These are phyloP conservation scores for Rhynchophorus ferrugineus DNA, from an alignment of 1,140 invertebrate species.

Conservation along the genomic window DNA sequence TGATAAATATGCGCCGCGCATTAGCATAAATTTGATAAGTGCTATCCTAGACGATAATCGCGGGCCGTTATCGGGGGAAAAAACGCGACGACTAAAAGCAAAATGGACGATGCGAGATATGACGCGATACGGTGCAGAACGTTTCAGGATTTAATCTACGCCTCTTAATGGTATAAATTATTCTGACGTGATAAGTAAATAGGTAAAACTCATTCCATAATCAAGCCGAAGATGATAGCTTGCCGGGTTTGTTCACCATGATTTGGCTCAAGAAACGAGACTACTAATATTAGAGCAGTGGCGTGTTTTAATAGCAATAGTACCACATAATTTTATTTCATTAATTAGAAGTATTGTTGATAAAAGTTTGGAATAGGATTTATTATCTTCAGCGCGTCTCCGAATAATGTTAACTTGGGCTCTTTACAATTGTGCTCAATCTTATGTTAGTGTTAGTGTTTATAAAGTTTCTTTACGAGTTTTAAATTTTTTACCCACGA, in stretches of 20 bases:
- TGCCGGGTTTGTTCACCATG: conserved; percentile 4
- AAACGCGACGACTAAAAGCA: conserved; percentile 16
- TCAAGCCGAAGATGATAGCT: conserved; percentile 19
- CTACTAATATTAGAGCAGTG: conserved; percentile 7
- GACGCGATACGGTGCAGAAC: conserved; percentile 24
- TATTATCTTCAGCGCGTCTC: too few species aligned
- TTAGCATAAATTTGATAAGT: conserved; percentile 24
- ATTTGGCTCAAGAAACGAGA: conserved; percentile 1
- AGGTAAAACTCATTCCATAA: conserved; percentile 31
- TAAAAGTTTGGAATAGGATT: too few species aligned
- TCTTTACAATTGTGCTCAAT: too few species aligned
- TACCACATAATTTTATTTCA: too few species aligned
- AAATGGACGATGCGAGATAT: conserved; percentile 26
- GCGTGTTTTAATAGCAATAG: too few species aligned
- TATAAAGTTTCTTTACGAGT: too few species aligned
- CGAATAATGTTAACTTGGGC: too few species aligned
- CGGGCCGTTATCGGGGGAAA: conserved; percentile 15
- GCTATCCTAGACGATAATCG: conserved; percentile 16
- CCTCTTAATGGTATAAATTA: conserved; percentile 31
- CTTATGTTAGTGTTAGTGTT: too few species aligned
- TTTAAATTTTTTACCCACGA: too few species aligned
- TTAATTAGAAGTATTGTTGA: too few species aligned
- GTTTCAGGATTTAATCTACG: conserved; percentile 27
- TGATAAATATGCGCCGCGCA: not conserved
- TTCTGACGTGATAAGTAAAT: conserved; percentile 28